A percentile compares a stretch with the other conserved stretches of the same genome.
Evolutionary conservation across 2,888 invertebrate species (phyloP).

Genomic region (Megaustenia siamemsis): DNA sequence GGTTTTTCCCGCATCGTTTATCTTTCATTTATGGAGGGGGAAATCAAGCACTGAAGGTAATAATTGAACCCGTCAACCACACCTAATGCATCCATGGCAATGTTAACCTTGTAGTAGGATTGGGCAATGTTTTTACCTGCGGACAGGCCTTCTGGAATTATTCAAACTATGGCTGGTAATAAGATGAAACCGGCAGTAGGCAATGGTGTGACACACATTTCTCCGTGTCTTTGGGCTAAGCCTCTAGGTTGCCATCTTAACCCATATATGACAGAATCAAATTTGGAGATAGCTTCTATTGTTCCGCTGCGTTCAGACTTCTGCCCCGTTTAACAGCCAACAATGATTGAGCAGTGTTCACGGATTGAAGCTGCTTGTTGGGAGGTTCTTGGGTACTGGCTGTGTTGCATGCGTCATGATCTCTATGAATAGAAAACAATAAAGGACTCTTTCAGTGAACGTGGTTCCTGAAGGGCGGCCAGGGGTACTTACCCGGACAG

Average conservation of each 20-base stretch:
- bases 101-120: neutral
- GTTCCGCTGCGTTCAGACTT: neutral
- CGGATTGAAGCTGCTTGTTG: conserved; percentile 39
- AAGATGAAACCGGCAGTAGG: neutral
- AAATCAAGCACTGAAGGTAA: neutral
- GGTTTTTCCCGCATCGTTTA: neutral
- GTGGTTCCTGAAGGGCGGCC: neutral
- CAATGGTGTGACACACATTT: neutral
- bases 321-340: conserved; percentile 15
- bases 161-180: neutral
- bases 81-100: neutral
- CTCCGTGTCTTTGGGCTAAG: neutral
- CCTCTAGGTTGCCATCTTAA: neutral
- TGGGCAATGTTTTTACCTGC: neutral
- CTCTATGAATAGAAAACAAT: conserved; percentile 6
- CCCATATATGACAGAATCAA: conserved; percentile 15
- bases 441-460: neutral
- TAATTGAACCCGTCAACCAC: neutral
- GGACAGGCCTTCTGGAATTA: neutral
- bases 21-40: neutral
- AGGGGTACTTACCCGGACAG: conserved; percentile 3
- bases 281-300: conserved; percentile 6
- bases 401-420: neutral
- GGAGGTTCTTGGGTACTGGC: neutral
- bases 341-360: neutral